phyloP scores from a whole-genome alignment of 2,113 vertebrate species.

The Panthera leo region DNA sequence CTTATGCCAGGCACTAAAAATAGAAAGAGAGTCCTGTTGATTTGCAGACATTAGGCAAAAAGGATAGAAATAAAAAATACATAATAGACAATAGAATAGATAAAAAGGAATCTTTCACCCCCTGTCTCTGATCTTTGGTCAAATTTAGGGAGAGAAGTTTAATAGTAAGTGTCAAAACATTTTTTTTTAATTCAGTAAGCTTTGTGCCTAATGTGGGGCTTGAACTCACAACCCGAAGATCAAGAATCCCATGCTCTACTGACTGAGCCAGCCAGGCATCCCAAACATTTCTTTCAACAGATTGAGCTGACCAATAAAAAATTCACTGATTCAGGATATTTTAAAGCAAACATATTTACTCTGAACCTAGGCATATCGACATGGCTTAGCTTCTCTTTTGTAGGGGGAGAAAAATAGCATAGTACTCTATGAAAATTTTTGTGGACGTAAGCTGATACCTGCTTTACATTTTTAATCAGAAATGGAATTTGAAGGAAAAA shows the following conservation, averaged over 20 bases:
- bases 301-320: background rate
- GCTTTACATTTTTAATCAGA: conserved; percentile 10
- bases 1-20: background rate
- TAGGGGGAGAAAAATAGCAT: background rate
- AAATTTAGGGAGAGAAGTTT: background rate
- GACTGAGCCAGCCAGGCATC: background rate
- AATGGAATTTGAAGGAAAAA: background rate
- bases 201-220: background rate
- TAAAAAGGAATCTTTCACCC: background rate
- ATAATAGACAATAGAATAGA: background rate
- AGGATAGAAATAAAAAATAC: background rate
- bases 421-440: conserved; percentile 8
- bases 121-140: background rate
- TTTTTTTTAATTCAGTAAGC: background rate
- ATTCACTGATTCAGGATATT: background rate
- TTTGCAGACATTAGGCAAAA: background rate
- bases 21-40: background rate
- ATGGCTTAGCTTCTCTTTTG: conserved; percentile 8
- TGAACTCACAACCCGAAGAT: background rate
- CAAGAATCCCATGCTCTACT: background rate
- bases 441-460: background rate
- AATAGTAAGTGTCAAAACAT: background rate
- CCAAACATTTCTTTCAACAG: conserved; percentile 20
- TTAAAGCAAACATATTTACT: background rate
- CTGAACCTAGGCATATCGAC: background rate